Evolutionary conservation across 2,113 vertebrate genomes (phyloP), one percentile per base, ranked within the genome.

Genomic region (Actenoides lindsayi): DNA sequence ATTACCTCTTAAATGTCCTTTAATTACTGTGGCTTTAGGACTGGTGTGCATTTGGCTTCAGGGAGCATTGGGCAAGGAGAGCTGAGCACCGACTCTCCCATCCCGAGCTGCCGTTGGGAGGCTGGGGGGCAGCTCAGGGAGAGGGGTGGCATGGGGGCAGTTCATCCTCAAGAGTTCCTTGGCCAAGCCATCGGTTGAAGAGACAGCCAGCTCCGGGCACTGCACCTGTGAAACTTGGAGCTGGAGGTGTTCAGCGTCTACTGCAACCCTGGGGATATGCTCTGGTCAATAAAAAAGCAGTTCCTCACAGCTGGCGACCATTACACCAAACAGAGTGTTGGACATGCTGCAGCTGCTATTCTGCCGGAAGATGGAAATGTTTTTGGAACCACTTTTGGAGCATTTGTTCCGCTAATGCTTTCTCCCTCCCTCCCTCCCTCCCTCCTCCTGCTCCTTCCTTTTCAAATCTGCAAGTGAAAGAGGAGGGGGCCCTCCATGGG

Each of bases 261-360:
- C 42, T 92, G 86, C 92, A 94, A 95, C 89, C 87, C 83, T 0
- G 80, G 91, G 87, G 89, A 94, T 94, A 76, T 11, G 63, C 87
- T 95, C 89, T 65, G 87, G 91, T 91, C 92, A 76, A 94, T 94
- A 92, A 92, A 95, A 96, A 57, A 68, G 59, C 31, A 2, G 83
- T 25, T 96, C 77, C 90, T 69, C 93, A 21, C 96, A 97, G 96
- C 95, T 97, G 96, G 95, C 89, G 91, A 85, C 94, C 95, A 96
- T 97, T 96, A 96, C 6, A 0, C 75, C 1, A 1, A 94, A 13
- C 93, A 54, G 70, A 69, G 93, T 6, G 0, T 63, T 79, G 93
- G 96, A 95, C 93, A 94, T 21, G 89, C 83, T 10, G 25, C 95
- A 96, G 96, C 94, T 96, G 96, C 94, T 84, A 3, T 7, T 68